These are phyloP conservation scores for Epinephelus awoara DNA, from an alignment of 2,797 vertebrate genomes.

Conservation along the genomic window DNA sequence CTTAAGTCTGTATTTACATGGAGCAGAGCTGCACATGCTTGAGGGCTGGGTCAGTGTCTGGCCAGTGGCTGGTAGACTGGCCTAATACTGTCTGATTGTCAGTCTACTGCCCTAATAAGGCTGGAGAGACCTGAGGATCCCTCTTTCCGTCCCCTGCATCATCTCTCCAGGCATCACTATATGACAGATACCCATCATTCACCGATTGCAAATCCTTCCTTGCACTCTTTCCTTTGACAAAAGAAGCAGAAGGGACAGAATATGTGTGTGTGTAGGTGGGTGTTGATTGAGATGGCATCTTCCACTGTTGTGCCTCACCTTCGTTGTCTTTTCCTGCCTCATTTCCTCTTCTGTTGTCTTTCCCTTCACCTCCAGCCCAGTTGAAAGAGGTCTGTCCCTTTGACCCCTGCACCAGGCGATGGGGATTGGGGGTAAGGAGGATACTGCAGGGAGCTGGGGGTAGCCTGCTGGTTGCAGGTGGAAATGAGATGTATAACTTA, in stretches of 20 bases:
- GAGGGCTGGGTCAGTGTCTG: conserved; percentile 64
- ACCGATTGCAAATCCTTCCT: conserved; percentile 58
- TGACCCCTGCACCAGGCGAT: conserved; percentile 54
- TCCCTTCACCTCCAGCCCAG: conserved; percentile 24
- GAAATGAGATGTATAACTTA: conserved; percentile 78
- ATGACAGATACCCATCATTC: conserved; percentile 75
- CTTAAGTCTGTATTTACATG: conserved; percentile 24
- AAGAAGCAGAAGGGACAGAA: conserved; percentile 37
- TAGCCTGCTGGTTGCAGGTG: conserved; percentile 59
- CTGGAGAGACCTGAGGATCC: conserved; percentile 60
- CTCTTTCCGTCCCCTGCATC: conserved; percentile 64
- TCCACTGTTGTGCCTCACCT: conserved; percentile 39
- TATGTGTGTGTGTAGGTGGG: conserved; percentile 23
- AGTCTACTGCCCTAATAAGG: conserved; percentile 61
- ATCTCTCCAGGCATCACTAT: conserved; percentile 58
- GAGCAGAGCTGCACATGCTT: conserved; percentile 48
- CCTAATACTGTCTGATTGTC: conserved; percentile 72
- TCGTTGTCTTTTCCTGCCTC: conserved; percentile 34
- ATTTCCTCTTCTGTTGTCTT: conserved; percentile 38
- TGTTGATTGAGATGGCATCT: conserved; percentile 54
- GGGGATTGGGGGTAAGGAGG: conserved; percentile 28
- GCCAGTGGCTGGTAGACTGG: conserved; percentile 50
- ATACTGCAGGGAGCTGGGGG: conserved; percentile 3
- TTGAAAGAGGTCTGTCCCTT: conserved; percentile 50
- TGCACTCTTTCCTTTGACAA: conserved; percentile 52